A percentile compares a stretch with the other conserved stretches of the same genome.
These are phyloP conservation scores for Erinaceus europaeus DNA, from an alignment of 2,113 vertebrate genomes.

Conservation along the genomic window DNA sequence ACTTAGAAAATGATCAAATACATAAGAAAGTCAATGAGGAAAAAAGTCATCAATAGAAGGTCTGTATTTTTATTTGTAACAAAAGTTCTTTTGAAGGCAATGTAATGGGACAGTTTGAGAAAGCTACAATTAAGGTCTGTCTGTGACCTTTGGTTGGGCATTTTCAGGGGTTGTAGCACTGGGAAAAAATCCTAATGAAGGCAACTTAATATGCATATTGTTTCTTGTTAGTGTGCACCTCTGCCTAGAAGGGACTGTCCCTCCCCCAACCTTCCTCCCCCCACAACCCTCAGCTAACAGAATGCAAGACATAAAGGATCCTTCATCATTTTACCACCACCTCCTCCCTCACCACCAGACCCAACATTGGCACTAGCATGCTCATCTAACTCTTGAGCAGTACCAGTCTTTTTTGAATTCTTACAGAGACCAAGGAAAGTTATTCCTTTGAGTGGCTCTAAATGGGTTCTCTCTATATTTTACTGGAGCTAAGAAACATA, in stretches of 20 bases:
- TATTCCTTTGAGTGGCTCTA: not conserved
- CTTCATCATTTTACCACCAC: not conserved
- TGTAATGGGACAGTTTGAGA: not conserved
- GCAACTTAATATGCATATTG: not conserved
- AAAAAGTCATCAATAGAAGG: not conserved
- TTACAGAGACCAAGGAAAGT: not conserved
- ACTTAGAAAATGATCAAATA: conserved; percentile 17
- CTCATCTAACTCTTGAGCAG: not conserved
- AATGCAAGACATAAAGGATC: not conserved
- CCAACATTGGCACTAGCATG: not conserved
- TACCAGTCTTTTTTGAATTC: not conserved
- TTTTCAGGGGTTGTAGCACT: not conserved
- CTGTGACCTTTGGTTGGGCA: not conserved
- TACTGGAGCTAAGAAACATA: not conserved
- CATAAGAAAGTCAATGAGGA: not conserved
- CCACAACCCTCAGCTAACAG: not conserved
- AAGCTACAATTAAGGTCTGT: not conserved
- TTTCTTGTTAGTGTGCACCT: not conserved
- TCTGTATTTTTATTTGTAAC: not conserved
- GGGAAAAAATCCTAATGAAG: conserved; percentile 4
- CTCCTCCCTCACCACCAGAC: not conserved
- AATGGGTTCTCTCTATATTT: not conserved
- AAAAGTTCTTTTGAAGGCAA: conserved; percentile 1
- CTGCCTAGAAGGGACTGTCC: not conserved
- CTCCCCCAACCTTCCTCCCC: not conserved